These are phyloP conservation scores for Lydus trimaculatus DNA, from an alignment of 2,888 invertebrate species.

Conservation along the genomic window DNA sequence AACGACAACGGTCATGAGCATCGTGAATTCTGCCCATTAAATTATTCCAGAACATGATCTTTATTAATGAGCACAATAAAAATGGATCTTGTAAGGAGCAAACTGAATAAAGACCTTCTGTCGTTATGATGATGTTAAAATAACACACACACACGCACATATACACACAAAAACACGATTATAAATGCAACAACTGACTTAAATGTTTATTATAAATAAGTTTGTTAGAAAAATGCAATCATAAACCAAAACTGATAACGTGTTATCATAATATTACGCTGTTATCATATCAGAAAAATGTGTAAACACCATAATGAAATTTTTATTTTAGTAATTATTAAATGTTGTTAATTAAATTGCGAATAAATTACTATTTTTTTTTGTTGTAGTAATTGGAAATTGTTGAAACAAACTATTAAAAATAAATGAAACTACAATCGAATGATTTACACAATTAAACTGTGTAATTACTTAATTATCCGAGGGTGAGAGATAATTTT, in stretches of 20 bases:
- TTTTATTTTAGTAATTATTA: background rate
- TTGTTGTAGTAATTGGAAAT: background rate
- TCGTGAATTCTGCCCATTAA: slow-evolving; percentile 45
- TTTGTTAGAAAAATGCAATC: background rate
- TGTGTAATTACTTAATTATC: background rate
- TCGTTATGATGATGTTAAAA: background rate
- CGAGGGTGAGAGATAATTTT: background rate
- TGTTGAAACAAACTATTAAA: too few species aligned
- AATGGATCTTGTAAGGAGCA: slow-evolving; percentile 36
- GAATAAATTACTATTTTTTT: background rate
- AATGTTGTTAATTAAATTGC: background rate
- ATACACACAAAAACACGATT: background rate
- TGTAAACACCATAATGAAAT: background rate
- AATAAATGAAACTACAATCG: background rate
- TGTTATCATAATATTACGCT: background rate
- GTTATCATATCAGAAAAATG: background rate
- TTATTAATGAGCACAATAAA: slow-evolving; percentile 53
- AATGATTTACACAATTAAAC: background rate
- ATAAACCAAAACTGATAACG: slow-evolving; percentile 9
- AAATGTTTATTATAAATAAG: background rate
- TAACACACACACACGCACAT: too few species aligned
- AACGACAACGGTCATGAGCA: slow-evolving; percentile 36
- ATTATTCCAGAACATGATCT: slow-evolving; percentile 56
- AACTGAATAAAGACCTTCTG: slow-evolving; percentile 4
- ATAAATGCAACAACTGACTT: background rate